Evolutionary conservation across 2,113 vertebrate species (phyloP).

Genomic region (Cyphomyrus plagiostoma): DNA sequence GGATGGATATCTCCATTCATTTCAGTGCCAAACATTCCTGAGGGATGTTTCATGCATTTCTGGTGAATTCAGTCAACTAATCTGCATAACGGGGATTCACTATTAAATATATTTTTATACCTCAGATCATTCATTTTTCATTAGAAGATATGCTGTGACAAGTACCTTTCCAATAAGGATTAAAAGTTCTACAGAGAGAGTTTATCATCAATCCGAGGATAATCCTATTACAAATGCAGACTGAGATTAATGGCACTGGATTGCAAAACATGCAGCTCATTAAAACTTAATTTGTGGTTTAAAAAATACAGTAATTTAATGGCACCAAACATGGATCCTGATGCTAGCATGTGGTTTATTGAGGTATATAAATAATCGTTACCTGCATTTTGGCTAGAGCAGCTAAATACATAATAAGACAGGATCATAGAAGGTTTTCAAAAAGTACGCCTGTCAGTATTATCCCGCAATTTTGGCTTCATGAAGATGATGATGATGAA

Average conservation of each 20-base stretch:
- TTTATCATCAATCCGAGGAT: background rate
- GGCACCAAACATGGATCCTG: background rate
- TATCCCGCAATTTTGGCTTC: background rate
- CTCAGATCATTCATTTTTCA: slow-evolving; percentile 2
- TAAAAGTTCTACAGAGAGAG: background rate
- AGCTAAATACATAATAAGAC: slow-evolving; percentile 26
- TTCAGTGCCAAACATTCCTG: no score
- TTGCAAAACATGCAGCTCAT: slow-evolving; percentile 11
- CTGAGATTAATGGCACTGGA: slow-evolving; percentile 13
- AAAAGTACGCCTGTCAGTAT: slow-evolving; percentile 44
- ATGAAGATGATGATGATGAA: no score
- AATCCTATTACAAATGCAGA: slow-evolving; percentile 20
- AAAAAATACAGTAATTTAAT: slow-evolving; percentile 12
- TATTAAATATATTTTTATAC: slow-evolving; percentile 6
- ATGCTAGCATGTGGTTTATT: background rate
- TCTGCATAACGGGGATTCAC: background rate
- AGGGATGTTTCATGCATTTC: background rate
- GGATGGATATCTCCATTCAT: background rate
- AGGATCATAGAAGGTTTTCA: slow-evolving; percentile 49
- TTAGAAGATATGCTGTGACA: slow-evolving; percentile 16
- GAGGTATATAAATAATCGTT: slow-evolving; percentile 4
- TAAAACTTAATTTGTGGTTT: slow-evolving; percentile 18
- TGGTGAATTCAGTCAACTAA: background rate
- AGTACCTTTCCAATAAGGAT: slow-evolving; percentile 8
- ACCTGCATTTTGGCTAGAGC: slow-evolving; percentile 19